Evolutionary conservation across 2,888 invertebrate species (phyloP), one percentile per base, ranked within the genome.

Genomic region (Ferrisia virgata): DNA sequence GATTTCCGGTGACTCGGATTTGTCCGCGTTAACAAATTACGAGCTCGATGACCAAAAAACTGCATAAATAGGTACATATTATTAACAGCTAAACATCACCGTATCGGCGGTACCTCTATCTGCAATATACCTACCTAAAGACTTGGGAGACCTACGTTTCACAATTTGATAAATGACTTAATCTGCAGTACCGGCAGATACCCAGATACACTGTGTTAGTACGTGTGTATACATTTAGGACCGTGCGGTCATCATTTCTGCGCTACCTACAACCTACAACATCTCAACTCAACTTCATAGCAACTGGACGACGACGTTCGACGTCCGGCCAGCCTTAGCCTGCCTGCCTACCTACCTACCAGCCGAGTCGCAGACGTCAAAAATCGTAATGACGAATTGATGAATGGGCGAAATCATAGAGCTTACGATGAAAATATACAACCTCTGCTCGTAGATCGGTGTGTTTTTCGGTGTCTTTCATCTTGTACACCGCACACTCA

Each of bases 1-100:
- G 18, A 81, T 81, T 81, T 81, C 81, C 80, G 53, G 81, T 81
- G 81, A 58, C 81, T 81, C 13, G 31, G 33, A n/a, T 79, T 40
- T 40, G 25, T 79, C 25, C 79, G n/a, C n/a, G 39, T 43, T 25
- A 79, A 79, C 79, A 39, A 43, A 43, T 43, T 79, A 40, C 79
- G 6, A 28, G n/a, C n/a, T n/a, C n/a, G n/a, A n/a, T 79, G 39
- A 43, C 39, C 39, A 40, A 43, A 43, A 43, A 39, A 79, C 39
- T 79, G 79, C 79, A 36, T 36, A 25, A 79, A 79, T 39, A n/a
- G n/a, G n/a, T n/a, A 76, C 79, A 79, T 43, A n/a, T n/a, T n/a
- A n/a, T n/a, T n/a, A 43, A 79, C 13, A 31, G 43, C 43, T 4
- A 39, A 36, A 36, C n/a, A 36, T 18, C 8, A 36, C 36, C 8